Percentiles rank a stretch among this genome's conserved stretches.
Evolutionary conservation across 2,888 invertebrate genomes (phyloP).

Genomic region (Drepanosiphum platanoidis): DNA sequence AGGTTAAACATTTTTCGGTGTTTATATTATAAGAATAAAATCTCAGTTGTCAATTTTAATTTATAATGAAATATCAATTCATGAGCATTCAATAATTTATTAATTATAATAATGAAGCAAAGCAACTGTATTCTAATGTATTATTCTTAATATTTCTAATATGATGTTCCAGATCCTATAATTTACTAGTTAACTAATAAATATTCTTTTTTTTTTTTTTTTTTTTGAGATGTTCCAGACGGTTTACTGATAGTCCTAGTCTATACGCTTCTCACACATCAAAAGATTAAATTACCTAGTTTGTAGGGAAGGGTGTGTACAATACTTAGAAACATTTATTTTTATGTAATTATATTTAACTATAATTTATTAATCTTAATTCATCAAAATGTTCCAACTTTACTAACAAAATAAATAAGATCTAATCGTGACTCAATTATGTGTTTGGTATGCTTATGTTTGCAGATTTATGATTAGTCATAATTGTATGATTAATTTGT

Average conservation of each 20-base stretch:
- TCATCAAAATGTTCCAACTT: conserved; percentile 2
- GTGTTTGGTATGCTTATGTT: conserved; percentile 52
- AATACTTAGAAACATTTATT: conserved; percentile 43
- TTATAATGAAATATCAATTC: background rate
- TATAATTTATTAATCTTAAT: conserved; percentile 37
- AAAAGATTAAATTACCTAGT: conserved; percentile 57
- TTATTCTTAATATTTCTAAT: conserved; percentile 12
- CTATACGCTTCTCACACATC: conserved; percentile 53
- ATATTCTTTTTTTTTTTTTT: conserved; percentile 52
- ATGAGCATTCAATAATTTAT: background rate
- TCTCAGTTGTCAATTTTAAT: background rate
- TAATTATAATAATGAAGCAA: background rate
- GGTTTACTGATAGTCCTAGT: conserved; percentile 53
- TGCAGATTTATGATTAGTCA: conserved; percentile 37
- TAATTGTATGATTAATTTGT: conserved; percentile 37
- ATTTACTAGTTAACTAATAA: conserved; percentile 41
- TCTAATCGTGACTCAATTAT: conserved; percentile 14
- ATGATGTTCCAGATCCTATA: background rate
- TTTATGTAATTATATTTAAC: conserved; percentile 49
- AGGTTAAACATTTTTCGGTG: background rate
- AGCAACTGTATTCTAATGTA: background rate
- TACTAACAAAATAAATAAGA: conserved; percentile 30
- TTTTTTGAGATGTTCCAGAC: conserved; percentile 61
- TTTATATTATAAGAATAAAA: background rate
- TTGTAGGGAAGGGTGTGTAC: conserved; percentile 58